phyloP scores from a whole-genome alignment of 2,797 vertebrate genomes.

The Galagoides demidoff region DNA sequence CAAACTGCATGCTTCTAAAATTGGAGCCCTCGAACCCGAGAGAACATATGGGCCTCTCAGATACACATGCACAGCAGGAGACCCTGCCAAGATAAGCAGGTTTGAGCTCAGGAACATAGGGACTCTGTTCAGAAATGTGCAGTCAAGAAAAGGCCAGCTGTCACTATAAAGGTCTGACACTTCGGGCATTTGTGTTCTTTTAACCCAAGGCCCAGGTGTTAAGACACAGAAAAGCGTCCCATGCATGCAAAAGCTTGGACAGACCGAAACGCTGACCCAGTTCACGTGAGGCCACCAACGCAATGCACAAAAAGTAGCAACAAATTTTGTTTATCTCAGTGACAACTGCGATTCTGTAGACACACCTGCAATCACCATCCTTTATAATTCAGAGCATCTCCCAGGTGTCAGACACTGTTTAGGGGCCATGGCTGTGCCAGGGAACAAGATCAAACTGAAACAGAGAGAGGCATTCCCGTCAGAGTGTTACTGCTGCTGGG shows the following conservation, averaged over 20 bases:
- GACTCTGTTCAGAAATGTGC: neutral
- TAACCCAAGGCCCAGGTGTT: neutral
- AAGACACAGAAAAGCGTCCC: neutral
- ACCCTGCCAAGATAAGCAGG: conserved; percentile 57
- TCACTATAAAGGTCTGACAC: too few species aligned
- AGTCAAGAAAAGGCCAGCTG: neutral
- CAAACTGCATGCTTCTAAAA: conserved; percentile 68
- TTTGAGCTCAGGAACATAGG: neutral
- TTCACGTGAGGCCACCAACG: neutral
- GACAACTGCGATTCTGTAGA: neutral
- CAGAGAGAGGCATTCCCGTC: neutral
- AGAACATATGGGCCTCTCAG: conserved; percentile 58
- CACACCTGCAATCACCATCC: neutral
- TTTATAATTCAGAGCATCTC: neutral
- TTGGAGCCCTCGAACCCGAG: neutral
- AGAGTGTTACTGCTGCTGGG: neutral
- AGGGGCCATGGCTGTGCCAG: neutral
- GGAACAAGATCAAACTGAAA: neutral
- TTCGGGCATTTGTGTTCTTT: neutral
- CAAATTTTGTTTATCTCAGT: neutral
- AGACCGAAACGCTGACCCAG: neutral
- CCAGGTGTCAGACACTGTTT: neutral
- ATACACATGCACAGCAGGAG: neutral
- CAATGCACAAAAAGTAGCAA: neutral
- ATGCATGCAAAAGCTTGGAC: neutral